phyloP scores from a whole-genome alignment of 1,140 invertebrate genomes.

The Caerostris extrusa region DNA sequence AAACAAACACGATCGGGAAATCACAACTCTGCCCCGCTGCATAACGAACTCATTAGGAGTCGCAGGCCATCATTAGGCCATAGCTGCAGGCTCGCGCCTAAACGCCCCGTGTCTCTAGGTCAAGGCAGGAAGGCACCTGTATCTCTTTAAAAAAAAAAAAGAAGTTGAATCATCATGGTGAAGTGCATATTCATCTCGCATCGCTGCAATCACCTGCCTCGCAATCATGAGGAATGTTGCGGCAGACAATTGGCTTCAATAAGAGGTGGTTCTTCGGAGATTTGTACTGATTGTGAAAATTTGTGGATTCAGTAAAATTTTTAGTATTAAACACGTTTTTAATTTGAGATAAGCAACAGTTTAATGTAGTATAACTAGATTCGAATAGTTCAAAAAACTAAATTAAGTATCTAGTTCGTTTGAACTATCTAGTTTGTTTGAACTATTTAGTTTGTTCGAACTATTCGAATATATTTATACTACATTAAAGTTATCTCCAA shows the following conservation, averaged over 20 bases:
- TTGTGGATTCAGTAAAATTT: too few relatives aligned
- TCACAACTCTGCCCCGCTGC: not conserved
- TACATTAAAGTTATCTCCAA: too few relatives aligned
- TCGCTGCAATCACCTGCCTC: conserved; percentile 45
- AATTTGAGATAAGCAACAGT: too few relatives aligned
- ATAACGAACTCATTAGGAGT: conserved; percentile 39
- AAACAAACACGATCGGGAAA: not conserved
- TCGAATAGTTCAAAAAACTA: too few relatives aligned
- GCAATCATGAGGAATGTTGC: not conserved
- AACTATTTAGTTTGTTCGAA: too few relatives aligned
- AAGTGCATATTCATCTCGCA: not conserved
- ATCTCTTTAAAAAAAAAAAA: not conserved
- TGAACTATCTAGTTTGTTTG: too few relatives aligned
- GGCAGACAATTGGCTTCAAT: not conserved
- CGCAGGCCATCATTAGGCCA: not conserved
- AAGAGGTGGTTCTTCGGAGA: not conserved
- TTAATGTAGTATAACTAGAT: too few relatives aligned
- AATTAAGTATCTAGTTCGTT: too few relatives aligned
- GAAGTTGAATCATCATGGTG: not conserved
- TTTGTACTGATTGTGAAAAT: not conserved
- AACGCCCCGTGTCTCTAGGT: conserved; percentile 31
- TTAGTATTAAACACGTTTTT: too few relatives aligned
- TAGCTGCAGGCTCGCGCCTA: conserved; percentile 30
- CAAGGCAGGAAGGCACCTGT: conserved; percentile 57
- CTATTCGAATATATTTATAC: too few relatives aligned